Evolutionary conservation across 2,113 vertebrate species (phyloP), one percentile per base, ranked within the genome.

Genomic region (Hippoglossus stenolepis): DNA sequence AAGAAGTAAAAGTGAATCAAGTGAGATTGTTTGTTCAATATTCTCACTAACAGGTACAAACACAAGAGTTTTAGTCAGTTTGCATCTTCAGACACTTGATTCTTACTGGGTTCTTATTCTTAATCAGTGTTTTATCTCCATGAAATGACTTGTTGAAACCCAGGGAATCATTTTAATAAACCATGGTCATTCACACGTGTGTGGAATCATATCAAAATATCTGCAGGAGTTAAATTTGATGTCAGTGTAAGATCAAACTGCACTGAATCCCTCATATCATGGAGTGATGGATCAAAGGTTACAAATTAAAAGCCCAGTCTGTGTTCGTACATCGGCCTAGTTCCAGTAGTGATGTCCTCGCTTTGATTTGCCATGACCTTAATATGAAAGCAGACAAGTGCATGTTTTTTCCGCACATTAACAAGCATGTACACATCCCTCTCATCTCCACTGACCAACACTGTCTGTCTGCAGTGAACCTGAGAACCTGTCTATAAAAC

Each of bases 361-460:
- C 69, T 65, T 70, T 68, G 43, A 75, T 73, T 61, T 78, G 57
- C 57, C 15, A 8, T 78, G 73, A 74, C 66, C 31, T 80, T 66
- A 20, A 79, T 67, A 61, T 81, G 24, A 83, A 57, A 78, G 65
- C 62, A 68, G 53, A 79, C 28, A 57, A 14, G 56, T 28, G 65
- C 53, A 51, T 26, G 35, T 43, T 40, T 43, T 40, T n/a, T 28
- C 43, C 47, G 58, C 26, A 21, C 66, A 28, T 59, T 31, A 12
- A 60, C 18, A 62, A 45, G 67, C 56, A 75, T 49, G 2, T 20
- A 38, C 43, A 31, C 17, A 9, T 21, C 47, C 20, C 35, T 64
- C 67, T 61, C 4, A 49, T 26, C 62, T 70, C 51, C 24, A 20
- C 47, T 23, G 38, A 21, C 4, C 38, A 47, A 31, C 66, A 43